A percentile compares a stretch with the other conserved stretches of the same genome.
These are phyloP conservation scores for Xerus rutilus DNA, from an alignment of 2,797 vertebrate species.

Conservation along the genomic window DNA sequence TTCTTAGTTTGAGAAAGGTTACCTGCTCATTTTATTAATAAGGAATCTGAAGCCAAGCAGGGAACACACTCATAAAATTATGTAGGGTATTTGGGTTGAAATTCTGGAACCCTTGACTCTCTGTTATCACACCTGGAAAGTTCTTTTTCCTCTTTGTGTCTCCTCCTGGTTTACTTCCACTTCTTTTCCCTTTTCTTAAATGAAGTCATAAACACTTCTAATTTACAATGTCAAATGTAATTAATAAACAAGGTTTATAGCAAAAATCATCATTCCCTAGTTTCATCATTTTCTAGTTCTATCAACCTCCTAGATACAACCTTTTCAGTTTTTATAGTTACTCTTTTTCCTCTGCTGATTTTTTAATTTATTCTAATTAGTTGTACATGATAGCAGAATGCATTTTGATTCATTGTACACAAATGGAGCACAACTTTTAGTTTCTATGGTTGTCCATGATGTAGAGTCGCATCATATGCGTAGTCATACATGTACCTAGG, in stretches of 20 bases:
- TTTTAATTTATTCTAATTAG: no score
- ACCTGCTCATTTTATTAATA: neutral
- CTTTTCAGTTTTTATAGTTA: neutral
- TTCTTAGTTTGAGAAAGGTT: neutral
- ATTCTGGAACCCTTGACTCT: neutral
- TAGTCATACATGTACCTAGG: no score
- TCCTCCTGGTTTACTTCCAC: neutral
- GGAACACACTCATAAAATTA: neutral
- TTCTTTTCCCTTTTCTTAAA: neutral
- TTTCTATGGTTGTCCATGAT: no score
- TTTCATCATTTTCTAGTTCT: neutral
- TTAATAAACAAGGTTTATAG: neutral
- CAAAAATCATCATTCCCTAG: neutral
- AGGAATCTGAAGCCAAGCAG: neutral
- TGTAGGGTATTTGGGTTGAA: neutral
- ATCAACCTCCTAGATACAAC: neutral
- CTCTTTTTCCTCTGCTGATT: no score
- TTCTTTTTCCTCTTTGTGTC: neutral
- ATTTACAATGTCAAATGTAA: neutral
- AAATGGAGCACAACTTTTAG: no score
- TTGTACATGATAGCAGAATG: no score
- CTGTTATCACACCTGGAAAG: neutral
- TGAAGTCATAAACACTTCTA: neutral
- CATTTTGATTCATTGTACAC: no score
- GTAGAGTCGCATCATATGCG: no score